Base-by-base conservation (phyloP, 1,140 invertebrate genomes). In the Nasonia vitripennis region DNA sequence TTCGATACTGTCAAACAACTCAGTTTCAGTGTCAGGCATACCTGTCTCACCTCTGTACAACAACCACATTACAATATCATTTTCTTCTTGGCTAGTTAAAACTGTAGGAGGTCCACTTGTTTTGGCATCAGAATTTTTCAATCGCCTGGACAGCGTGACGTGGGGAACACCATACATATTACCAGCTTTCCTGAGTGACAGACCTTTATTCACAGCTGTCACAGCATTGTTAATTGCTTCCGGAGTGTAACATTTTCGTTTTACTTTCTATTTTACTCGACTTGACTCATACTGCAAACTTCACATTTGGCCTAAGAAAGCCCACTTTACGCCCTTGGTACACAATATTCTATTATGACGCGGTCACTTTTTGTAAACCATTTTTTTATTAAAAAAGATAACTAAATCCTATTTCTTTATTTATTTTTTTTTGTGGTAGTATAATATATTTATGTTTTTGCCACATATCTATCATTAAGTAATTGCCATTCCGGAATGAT, bases 1-100 rank as follows among this genome's bases (percentile, higher is more conserved):
- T 87, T 92, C 81, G 48, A 92, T 91, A 87, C 89, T 91, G 74
- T 91, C 89, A 12, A 89, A 17, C 75, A 93, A 83, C 74, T 89
- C 74, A 51, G 89, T 81, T 88, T 88, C 89, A 62, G 89, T 91
- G 51, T 90, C 67, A 14, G 92, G 91, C 83, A 90, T 89, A 51
- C 90, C 90, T 81, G 84, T 87, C 83, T 90, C 87, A 51, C 86
- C 87, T 82, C 90, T 89, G 1, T 80, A 78, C 62, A 90, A 81
- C 20, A 91, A 85, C 91, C 91, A 93, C 48, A 86, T 87, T 37
- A 91, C 87, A 74, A 92, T 87, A 55, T 88, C 71, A 83, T 87
- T 75, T 89, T 92, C 91, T 83, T 88, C 88, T 74, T 90, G 87
- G n/a, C 78, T 71, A 51, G 83, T 83, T 11, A 92, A 81, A 83